Evolutionary conservation across 2,113 vertebrate species (phyloP).

Genomic region (Aythya baeri): DNA sequence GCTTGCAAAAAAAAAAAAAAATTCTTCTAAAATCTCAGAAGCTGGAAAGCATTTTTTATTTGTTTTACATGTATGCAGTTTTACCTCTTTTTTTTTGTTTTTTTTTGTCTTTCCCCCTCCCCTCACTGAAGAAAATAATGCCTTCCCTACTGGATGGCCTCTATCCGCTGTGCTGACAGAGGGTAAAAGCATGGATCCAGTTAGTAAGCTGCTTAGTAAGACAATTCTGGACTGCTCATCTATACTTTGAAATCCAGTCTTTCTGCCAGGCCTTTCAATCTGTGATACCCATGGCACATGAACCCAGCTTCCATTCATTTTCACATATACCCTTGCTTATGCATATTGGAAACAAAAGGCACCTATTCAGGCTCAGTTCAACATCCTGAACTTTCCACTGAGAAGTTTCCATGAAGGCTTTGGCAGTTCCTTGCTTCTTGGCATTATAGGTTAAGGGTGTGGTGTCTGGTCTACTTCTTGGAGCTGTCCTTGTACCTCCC

Average conservation of each 20-base stretch:
- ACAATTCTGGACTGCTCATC: neutral
- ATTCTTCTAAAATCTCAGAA: neutral
- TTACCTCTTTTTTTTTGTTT: neutral
- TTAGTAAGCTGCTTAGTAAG: neutral
- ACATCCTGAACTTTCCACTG: neutral
- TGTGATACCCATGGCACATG: neutral
- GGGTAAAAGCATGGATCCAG: neutral
- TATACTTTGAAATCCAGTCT: neutral
- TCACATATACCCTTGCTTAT: neutral
- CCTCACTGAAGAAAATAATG: neutral
- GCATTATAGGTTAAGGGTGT: neutral
- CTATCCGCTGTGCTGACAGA: neutral
- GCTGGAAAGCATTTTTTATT: neutral
- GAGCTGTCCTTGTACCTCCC: neutral
- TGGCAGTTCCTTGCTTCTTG: neutral
- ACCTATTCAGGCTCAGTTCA: neutral
- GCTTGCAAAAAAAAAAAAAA: neutral
- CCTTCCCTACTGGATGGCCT: neutral
- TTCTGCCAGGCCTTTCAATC: neutral
- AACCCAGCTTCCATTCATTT: neutral
- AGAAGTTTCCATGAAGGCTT: neutral
- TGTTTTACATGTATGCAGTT: neutral
- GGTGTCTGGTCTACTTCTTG: neutral
- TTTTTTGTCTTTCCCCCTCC: neutral
- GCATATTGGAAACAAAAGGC: neutral